Evolutionary conservation across 2,797 vertebrate species (phyloP).

Genomic region (Neosilurus hyrtlii): DNA sequence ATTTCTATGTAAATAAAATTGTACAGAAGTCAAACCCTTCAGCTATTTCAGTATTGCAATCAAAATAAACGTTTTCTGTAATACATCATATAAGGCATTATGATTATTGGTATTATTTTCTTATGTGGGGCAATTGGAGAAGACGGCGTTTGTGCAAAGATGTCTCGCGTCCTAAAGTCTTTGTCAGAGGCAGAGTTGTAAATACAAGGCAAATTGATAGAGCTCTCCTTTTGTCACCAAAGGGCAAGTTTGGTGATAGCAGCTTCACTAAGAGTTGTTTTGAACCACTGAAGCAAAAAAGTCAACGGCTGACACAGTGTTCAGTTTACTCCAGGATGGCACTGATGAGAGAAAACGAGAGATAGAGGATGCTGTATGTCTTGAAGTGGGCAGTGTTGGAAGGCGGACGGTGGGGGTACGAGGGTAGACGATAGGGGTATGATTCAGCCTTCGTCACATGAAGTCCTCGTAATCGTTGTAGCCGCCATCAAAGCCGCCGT

Average conservation of each 20-base stretch:
- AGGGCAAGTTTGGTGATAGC: conserved; percentile 55
- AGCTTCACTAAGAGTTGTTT: conserved; percentile 72
- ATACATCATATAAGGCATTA: conserved; percentile 63
- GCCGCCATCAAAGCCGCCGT: conserved; percentile 84
- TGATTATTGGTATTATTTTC: conserved; percentile 42
- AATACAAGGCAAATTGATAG: conserved; percentile 74
- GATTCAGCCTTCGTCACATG: conserved; percentile 86
- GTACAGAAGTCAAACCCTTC: conserved; percentile 45
- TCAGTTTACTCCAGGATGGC: conserved; percentile 83
- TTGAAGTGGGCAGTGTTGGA: conserved; percentile 48
- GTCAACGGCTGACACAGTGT: conserved; percentile 82
- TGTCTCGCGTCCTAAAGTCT: conserved; percentile 42
- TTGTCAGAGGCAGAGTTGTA: conserved; percentile 64
- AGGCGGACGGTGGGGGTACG: conserved; percentile 52
- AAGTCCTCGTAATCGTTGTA: conserved; percentile 97
- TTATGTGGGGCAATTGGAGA: conserved; percentile 64
- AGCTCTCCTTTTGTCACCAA: conserved; percentile 45
- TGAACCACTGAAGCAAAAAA: conserved; percentile 71
- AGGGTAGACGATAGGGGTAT: conserved; percentile 57
- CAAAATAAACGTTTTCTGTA: conserved; percentile 61
- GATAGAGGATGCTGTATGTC: conserved; percentile 83
- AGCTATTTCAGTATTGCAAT: conserved; percentile 35
- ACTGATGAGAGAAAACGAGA: conserved; percentile 87
- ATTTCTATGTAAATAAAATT: conserved; percentile 73
- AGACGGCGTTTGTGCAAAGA: conserved; percentile 57